Evolutionary conservation across 35 echinoderm and acorn worm genomes (phyloP).

Genomic region (Apostichopus parvimensis): DNA sequence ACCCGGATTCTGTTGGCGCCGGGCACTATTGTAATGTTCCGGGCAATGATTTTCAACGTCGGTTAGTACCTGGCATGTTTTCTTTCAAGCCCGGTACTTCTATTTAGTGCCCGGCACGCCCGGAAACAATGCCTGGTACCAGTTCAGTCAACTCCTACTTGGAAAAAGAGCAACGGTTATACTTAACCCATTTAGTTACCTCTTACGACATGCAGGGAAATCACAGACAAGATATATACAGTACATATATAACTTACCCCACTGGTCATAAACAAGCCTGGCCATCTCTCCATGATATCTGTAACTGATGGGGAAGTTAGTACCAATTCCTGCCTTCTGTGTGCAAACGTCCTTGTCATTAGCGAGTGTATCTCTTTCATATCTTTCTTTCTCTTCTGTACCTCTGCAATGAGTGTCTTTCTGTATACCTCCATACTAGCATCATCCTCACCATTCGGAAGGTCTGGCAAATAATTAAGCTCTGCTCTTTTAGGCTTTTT

Average conservation of each 20-base stretch:
- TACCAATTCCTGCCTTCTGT: constrained; percentile 3
- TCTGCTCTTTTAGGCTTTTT: constrained; percentile 34
- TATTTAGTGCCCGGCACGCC: too few relatives aligned
- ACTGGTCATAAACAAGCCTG: constrained; percentile 25
- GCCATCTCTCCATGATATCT: neutral
- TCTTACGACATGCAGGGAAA: too few relatives aligned
- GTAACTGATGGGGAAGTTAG: neutral
- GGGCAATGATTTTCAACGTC: too few relatives aligned
- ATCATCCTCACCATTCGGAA: constrained; percentile 38
- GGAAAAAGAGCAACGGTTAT: too few relatives aligned
- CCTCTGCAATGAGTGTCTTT: constrained; percentile 2
- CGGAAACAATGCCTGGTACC: too few relatives aligned
- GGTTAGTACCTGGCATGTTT: too few relatives aligned
- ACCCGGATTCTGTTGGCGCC: too few relatives aligned
- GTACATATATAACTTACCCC: neutral
- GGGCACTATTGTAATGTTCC: too few relatives aligned
- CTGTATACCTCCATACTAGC: constrained; percentile 1
- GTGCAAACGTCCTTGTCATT: constrained; percentile 7
- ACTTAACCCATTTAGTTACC: too few relatives aligned
- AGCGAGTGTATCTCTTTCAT: constrained; percentile 20
- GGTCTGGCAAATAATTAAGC: constrained; percentile 25
- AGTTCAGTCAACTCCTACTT: too few relatives aligned
- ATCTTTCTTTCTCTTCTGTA: constrained; percentile 10
- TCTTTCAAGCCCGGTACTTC: too few relatives aligned
- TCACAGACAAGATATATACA: too few relatives aligned